phyloP scores from a whole-genome alignment of 2,113 vertebrate species.

The Myrmecobius fasciatus region DNA sequence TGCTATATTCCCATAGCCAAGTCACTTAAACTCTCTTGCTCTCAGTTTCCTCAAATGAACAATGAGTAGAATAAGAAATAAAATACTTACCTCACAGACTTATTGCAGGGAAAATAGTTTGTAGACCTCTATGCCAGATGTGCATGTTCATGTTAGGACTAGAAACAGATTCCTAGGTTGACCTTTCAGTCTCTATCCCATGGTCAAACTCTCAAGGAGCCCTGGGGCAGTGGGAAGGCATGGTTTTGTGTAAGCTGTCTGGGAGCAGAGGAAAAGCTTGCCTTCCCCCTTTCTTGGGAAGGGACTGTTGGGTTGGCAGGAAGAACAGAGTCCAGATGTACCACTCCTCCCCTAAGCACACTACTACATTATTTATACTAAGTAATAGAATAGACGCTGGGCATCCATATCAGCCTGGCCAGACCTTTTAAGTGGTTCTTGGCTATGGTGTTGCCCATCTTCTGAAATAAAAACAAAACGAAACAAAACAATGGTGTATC shows the following conservation, averaged over 20 bases:
- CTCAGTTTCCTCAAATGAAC: neutral
- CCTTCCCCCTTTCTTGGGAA: neutral
- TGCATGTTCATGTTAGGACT: neutral
- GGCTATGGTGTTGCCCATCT: neutral
- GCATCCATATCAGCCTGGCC: neutral
- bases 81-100: neutral
- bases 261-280: neutral
- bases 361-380: neutral
- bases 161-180: neutral
- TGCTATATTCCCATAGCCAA: neutral
- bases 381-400: neutral
- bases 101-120: neutral
- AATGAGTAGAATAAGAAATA: neutral
- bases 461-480: neutral
- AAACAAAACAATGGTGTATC: neutral
- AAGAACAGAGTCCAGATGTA: neutral
- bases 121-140: neutral
- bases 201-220: neutral
- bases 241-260: neutral
- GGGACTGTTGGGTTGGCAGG: neutral
- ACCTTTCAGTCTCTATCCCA: neutral
- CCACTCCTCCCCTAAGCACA: neutral
- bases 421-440: neutral
- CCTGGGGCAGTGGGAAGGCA: neutral
- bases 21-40: neutral